Conservation (phyloP, 1,140 invertebrate species). For the Drosophila pruinosa region DNA sequence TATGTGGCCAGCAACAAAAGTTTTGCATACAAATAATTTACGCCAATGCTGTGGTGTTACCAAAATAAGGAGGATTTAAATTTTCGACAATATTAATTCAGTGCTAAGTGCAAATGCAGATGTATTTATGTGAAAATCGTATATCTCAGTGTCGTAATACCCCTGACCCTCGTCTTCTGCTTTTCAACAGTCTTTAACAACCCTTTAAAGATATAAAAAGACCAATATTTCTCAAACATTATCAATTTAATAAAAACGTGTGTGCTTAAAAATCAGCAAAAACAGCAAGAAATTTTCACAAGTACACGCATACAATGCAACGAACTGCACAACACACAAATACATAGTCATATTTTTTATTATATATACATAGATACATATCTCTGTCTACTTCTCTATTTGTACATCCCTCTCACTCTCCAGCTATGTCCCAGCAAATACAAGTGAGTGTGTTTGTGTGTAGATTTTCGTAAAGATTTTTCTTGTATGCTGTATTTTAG, state of each 20-base stretch:
- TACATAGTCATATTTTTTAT: background rate
- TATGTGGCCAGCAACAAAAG: conserved; percentile 19
- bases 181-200: background rate
- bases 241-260: background rate
- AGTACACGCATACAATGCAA: conserved; percentile 20
- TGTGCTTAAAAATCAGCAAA: background rate
- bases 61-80: conserved; percentile 5
- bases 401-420: no score
- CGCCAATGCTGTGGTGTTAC: conserved; percentile 2
- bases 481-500: conserved; percentile 1
- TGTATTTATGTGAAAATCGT: conserved; percentile 30
- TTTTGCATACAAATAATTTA: conserved; percentile 24
- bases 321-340: conserved; percentile 29
- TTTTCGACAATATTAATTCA: background rate
- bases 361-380: background rate
- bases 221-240: background rate
- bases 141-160: conserved; percentile 35
- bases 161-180: background rate
- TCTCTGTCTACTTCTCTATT: background rate
- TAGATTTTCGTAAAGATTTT: conserved; percentile 33
- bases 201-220: background rate
- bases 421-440: no score
- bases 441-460: conserved; percentile 12
- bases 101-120: conserved; percentile 19
- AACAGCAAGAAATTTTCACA: conserved; percentile 31